A percentile compares a stretch with the other conserved stretches of the same genome.
phyloP scores from a whole-genome alignment of 2,113 vertebrate genomes.

The Hippocampus mohnikei region DNA sequence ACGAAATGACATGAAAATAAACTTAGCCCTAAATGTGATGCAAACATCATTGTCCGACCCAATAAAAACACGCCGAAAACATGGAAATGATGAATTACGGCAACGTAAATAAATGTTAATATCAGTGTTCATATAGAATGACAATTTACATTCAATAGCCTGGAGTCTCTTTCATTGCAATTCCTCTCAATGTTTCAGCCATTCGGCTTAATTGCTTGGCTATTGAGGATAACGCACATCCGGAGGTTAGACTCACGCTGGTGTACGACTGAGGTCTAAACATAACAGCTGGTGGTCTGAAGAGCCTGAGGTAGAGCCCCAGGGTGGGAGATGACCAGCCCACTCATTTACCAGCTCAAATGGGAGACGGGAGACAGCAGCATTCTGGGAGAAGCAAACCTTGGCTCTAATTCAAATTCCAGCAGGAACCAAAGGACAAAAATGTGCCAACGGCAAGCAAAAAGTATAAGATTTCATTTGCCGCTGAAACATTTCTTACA shows the following conservation, averaged over 20 bases:
- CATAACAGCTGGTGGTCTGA: slow-evolving; percentile 70
- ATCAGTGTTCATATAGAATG: no score
- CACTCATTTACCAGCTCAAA: slow-evolving; percentile 64
- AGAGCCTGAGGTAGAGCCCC: slow-evolving; percentile 55
- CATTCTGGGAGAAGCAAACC: slow-evolving; percentile 44
- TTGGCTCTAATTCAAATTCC: slow-evolving; percentile 54
- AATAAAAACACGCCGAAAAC: slow-evolving; percentile 5
- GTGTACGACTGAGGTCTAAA: slow-evolving; percentile 59
- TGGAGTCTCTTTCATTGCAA: background rate
- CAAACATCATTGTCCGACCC: background rate
- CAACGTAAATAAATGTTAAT: background rate
- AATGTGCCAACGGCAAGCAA: slow-evolving; percentile 45
- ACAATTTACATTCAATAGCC: background rate
- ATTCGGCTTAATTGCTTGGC: slow-evolving; percentile 4
- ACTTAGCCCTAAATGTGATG: background rate
- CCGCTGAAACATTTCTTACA: slow-evolving; percentile 5
- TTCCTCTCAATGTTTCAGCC: background rate
- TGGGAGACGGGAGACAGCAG: slow-evolving; percentile 52
- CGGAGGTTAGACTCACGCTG: slow-evolving; percentile 39
- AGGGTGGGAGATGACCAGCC: slow-evolving; percentile 62
- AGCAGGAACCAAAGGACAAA: slow-evolving; percentile 39
- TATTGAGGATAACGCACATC: slow-evolving; percentile 14
- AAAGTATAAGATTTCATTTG: slow-evolving; percentile 45
- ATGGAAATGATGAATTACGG: slow-evolving; percentile 5
- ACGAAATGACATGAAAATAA: background rate